phyloP scores from a whole-genome alignment of 2,113 vertebrate species.

The Myrmecobius fasciatus region DNA sequence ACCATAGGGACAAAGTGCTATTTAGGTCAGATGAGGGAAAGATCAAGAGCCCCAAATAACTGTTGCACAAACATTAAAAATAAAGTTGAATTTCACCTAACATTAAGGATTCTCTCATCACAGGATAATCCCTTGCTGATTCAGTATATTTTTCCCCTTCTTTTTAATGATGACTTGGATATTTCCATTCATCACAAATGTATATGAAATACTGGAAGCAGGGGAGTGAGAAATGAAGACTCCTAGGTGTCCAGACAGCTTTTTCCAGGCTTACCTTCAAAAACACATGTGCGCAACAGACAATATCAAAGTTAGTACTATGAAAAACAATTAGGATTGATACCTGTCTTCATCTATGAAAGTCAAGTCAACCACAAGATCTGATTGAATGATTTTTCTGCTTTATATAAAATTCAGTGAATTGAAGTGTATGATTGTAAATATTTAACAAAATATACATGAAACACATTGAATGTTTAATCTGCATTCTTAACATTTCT shows the following conservation, averaged over 20 bases:
- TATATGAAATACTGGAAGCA: background rate
- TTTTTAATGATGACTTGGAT: too few relatives aligned
- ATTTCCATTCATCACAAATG: too few relatives aligned
- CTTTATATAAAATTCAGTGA: background rate
- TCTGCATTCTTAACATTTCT: background rate
- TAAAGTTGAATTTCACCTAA: background rate
- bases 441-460: background rate
- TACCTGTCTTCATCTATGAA: background rate
- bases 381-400: background rate
- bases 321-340: background rate
- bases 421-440: background rate
- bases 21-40: background rate
- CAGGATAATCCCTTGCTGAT: background rate
- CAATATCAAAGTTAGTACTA: background rate
- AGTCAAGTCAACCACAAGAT: background rate
- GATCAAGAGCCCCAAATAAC: background rate
- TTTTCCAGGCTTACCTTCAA: background rate
- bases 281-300: background rate
- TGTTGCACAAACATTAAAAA: background rate
- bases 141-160: background rate
- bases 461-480: background rate
- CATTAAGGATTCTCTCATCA: background rate
- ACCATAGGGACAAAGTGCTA: background rate
- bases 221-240: background rate
- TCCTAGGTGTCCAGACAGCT: background rate